Evolutionary conservation across 1,140 invertebrate species (phyloP).

Genomic region (Zaprionus vittiger): DNA sequence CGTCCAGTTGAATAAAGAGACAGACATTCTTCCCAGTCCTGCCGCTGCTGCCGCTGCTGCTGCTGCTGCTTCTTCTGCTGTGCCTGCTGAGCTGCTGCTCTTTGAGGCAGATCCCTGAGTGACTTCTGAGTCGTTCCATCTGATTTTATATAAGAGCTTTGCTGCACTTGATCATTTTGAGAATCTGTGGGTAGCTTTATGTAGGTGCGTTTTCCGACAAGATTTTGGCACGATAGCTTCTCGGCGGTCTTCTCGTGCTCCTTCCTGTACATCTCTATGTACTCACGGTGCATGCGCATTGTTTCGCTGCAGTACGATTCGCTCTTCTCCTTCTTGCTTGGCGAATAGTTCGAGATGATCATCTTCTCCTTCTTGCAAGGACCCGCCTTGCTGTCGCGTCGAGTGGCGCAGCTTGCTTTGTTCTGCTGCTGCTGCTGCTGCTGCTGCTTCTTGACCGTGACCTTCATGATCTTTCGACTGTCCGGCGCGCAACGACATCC

Average conservation of each 20-base stretch:
- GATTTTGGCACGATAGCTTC: neutral
- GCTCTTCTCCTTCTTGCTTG: neutral
- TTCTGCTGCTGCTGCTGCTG: neutral
- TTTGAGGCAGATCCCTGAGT: too few relatives aligned
- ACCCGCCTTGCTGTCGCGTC: neutral
- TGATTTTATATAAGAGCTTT: neutral
- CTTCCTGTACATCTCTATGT: constrained; percentile 22
- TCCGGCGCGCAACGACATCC: neutral
- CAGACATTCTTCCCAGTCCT: neutral
- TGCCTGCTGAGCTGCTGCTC: too few relatives aligned
- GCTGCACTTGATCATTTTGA: neutral
- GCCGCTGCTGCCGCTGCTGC: neutral
- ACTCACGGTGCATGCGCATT: constrained; percentile 28
- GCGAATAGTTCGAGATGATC: neutral
- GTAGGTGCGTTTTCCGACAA: constrained; percentile 4
- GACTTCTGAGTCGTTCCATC: neutral
- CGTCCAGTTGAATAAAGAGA: neutral
- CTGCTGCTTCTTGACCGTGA: neutral
- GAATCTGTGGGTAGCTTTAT: constrained; percentile 10
- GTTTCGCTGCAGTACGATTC: neutral
- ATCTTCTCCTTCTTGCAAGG: neutral
- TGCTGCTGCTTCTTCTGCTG: too few relatives aligned
- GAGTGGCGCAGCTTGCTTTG: neutral
- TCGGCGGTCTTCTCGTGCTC: constrained; percentile 28
- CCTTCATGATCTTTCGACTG: neutral